phyloP scores from a whole-genome alignment of 1,140 invertebrate species.

The Sinella curviseta region DNA sequence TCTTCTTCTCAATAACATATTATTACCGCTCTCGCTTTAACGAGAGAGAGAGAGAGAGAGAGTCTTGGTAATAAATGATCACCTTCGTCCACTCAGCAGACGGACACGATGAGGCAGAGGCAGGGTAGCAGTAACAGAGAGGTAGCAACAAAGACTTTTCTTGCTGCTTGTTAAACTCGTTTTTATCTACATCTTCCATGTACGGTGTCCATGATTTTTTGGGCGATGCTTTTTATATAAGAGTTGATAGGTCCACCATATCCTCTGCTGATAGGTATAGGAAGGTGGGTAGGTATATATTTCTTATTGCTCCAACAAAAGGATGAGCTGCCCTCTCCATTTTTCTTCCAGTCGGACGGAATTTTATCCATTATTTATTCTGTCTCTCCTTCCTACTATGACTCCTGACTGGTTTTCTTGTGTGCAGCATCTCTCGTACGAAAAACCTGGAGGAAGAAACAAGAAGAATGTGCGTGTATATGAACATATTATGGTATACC shows the following conservation, averaged over 20 bases:
- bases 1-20: not conserved
- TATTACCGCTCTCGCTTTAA: not conserved
- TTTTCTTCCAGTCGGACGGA: slow-evolving; percentile 20
- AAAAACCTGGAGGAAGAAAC: slow-evolving; percentile 14
- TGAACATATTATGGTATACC: no score
- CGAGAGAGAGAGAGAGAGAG: not conserved
- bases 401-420: not conserved
- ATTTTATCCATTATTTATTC: slow-evolving; percentile 28
- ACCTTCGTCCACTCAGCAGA: not conserved
- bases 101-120: not conserved
- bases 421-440: not conserved
- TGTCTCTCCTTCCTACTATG: slow-evolving; percentile 10
- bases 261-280: no score
- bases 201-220: slow-evolving; percentile 9
- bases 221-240: not conserved
- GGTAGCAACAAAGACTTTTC: not conserved
- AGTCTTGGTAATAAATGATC: not conserved
- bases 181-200: slow-evolving; percentile 23
- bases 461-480: not conserved
- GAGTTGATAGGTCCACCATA: not conserved
- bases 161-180: not conserved
- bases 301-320: not conserved
- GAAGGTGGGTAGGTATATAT: not conserved
- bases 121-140: not conserved
- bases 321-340: slow-evolving; percentile 17